Base-by-base conservation (phyloP, 2,888 invertebrate species). In the Hemithea aestivaria region DNA sequence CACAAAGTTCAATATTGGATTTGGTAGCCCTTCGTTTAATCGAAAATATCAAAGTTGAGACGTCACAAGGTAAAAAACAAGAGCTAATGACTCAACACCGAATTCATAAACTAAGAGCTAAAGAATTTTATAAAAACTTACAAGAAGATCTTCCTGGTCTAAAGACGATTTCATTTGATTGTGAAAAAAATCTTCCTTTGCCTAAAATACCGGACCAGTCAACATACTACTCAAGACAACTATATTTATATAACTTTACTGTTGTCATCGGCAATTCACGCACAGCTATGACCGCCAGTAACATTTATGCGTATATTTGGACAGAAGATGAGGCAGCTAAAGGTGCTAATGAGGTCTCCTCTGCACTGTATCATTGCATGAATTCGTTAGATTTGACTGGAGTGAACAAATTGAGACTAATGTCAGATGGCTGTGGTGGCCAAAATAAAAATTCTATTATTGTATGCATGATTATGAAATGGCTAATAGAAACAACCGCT, bases 161-260 rank as follows among this genome's bases (percentile, higher is more conserved):
- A 16, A 23, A 41, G 9, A 41, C 24, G 6, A 22, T 53, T 7
- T 44, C 45, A 20, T 53, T 53, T 22, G 47, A 52, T 21, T 50
- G 49, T 26, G 39, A 53, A 42, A 51, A 53, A 47, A 48, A 48
- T 33, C 35, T 31, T 25, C 39, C 40, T 10, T 25, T 51, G 39
- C 51, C 49, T 7, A 47, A 59, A 33, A 41, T 67, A 10, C 62
- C 66, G 2, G 69, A 69, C 37, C 65, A 69, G 45, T 31, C 58
- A 8, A 51, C 61, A 4, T 71, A 72, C 36, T 72, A 63, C 48
- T 48, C 53, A 16, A 45, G 62, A 9, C 69, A 71, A 64, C 7
- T 45, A n/a, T 36, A 40, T 42, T 22, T 51, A 7, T 69, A 65
- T 37, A 73, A 72, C 45, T 64, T 68, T 35, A 62, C 66, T n/a